These are phyloP conservation scores for Mesocentrotus franciscanus DNA, from an alignment of 53 echinoderm and acorn worm genomes.

Conservation along the genomic window DNA sequence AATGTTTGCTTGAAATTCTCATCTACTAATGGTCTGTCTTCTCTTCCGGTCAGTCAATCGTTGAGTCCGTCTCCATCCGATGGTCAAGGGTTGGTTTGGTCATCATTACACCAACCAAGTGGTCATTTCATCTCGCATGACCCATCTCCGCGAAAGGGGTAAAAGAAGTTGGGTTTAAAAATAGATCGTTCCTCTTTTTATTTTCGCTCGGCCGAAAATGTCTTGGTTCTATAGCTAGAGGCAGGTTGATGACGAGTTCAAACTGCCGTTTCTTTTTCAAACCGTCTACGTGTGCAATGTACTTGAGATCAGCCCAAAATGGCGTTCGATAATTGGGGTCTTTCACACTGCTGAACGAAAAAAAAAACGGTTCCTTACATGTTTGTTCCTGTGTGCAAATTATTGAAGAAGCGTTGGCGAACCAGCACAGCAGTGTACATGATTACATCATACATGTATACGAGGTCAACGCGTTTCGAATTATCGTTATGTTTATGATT, in stretches of 20 bases:
- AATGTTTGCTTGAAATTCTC: background rate
- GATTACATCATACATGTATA: too few relatives aligned
- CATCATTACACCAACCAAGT: background rate
- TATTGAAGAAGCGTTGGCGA: background rate
- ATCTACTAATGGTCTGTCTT: background rate
- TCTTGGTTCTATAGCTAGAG: background rate
- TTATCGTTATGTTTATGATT: too few relatives aligned
- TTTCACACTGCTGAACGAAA: background rate
- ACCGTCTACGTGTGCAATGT: conserved; percentile 12
- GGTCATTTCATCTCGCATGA: conserved; percentile 25
- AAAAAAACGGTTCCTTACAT: background rate
- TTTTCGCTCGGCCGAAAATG: background rate
- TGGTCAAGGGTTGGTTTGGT: background rate
- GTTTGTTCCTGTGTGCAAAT: background rate
- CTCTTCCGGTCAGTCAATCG: background rate
- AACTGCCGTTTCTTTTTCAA: background rate
- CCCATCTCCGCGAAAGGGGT: background rate
- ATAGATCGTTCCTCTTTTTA: background rate
- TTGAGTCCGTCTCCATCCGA: background rate
- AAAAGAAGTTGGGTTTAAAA: background rate
- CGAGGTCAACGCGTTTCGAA: too few relatives aligned
- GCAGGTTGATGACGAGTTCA: conserved; percentile 14
- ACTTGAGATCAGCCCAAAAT: background rate
- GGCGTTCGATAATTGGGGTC: background rate
- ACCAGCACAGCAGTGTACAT: too few relatives aligned